These are phyloP conservation scores for Agraylea sexmaculata DNA, from an alignment of 1,140 invertebrate species.

Conservation along the genomic window DNA sequence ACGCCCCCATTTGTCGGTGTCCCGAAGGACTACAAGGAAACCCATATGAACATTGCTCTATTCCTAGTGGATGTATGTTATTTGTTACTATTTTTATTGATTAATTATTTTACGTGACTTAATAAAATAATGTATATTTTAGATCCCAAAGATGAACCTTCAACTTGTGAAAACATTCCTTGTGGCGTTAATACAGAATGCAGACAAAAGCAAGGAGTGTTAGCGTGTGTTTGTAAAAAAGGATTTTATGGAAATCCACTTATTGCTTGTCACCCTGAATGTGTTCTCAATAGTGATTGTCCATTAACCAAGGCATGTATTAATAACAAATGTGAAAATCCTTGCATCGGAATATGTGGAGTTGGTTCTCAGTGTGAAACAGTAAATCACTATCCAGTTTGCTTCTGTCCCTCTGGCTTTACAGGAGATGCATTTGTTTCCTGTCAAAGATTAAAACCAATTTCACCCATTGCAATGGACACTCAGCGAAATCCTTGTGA, in stretches of 20 bases:
- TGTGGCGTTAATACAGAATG: slow-evolving; percentile 70
- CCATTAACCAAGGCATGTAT: slow-evolving; percentile 53
- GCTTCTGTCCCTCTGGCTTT: slow-evolving; percentile 57
- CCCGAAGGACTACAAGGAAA: slow-evolving; percentile 61
- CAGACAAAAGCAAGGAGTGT: slow-evolving; percentile 41
- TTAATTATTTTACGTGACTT: slow-evolving; percentile 7
- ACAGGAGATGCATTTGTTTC: slow-evolving; percentile 68
- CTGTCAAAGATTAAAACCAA: slow-evolving; percentile 45
- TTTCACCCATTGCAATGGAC: slow-evolving; percentile 26
- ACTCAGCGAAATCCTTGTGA: slow-evolving; percentile 45
- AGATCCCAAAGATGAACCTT: slow-evolving; percentile 37
- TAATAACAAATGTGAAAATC: slow-evolving; percentile 70
- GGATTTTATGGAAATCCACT: slow-evolving; percentile 64
- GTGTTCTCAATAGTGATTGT: slow-evolving; percentile 69
- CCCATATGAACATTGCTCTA: slow-evolving; percentile 65
- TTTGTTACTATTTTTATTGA: slow-evolving; percentile 7
- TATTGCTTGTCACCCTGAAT: slow-evolving; percentile 62
- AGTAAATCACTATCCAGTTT: slow-evolving; percentile 66
- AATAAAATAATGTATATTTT: slow-evolving; percentile 17
- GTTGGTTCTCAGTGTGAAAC: slow-evolving; percentile 60
- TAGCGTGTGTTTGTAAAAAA: slow-evolving; percentile 51
- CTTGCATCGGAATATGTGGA: slow-evolving; percentile 66
- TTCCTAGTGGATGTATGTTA: slow-evolving; percentile 37
- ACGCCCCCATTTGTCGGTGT: slow-evolving; percentile 67
- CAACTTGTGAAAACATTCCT: slow-evolving; percentile 53